These are phyloP conservation scores for Drosophila funebris DNA, from an alignment of 1,140 invertebrate species.

Conservation along the genomic window DNA sequence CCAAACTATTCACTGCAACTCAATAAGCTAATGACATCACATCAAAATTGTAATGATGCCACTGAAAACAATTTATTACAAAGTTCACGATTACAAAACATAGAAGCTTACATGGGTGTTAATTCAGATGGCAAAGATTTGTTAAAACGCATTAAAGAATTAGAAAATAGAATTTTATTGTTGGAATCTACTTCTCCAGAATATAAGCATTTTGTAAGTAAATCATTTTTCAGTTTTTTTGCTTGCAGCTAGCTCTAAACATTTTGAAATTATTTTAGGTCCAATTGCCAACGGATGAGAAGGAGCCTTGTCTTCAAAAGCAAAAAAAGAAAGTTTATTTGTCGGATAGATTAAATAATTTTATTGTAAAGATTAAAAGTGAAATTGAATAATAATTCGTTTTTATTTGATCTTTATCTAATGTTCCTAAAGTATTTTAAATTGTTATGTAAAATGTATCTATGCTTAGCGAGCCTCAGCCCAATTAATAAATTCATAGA, in stretches of 20 bases:
- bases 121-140: constrained; percentile 84
- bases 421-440: background rate
- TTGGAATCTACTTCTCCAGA: constrained; percentile 89
- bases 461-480: too few relatives aligned
- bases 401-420: too few relatives aligned
- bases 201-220: constrained; percentile 87
- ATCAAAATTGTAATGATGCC: constrained; percentile 81
- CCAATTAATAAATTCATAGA: too few relatives aligned
- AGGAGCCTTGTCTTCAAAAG: background rate
- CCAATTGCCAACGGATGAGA: constrained; percentile 6
- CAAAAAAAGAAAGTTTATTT: constrained; percentile 22
- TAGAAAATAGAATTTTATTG: constrained; percentile 88
- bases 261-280: constrained; percentile 34
- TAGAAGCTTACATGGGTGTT: constrained; percentile 57
- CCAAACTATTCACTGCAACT: constrained; percentile 62
- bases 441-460: too few relatives aligned
- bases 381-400: constrained; percentile 10
- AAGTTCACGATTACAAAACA: constrained; percentile 44
- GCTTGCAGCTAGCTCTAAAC: background rate
- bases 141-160: constrained; percentile 86
- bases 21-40: constrained; percentile 84
- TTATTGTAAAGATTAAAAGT: constrained; percentile 17
- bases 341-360: constrained; percentile 2
- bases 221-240: background rate
- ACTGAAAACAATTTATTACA: constrained; percentile 10